Evolutionary conservation across 2,113 vertebrate species (phyloP), one percentile per base, ranked within the genome.

Genomic region (Calyptomena viridis): DNA sequence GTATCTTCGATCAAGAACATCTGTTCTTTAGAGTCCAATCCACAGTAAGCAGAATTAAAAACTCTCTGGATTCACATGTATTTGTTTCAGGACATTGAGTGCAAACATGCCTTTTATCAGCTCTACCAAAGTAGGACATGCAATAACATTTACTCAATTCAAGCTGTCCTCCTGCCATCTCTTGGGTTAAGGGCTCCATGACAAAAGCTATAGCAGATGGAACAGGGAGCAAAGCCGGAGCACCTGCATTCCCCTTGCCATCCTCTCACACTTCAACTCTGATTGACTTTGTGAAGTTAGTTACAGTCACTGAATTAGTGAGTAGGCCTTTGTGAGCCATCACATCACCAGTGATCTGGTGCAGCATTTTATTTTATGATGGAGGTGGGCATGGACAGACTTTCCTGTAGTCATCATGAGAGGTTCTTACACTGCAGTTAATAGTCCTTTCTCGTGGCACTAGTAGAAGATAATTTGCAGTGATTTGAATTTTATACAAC

Each of bases 401-500:
- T 86, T 91, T 42, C 50, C 87, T 71, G 50, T 31, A 77, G 81
- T 35, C 2, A 2, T 46, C 42, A 8, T 30, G 40, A 86, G 35
- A 84, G 22, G 42, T 19, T 91, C 27, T 78, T n/a, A 71, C 22
- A 53, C 71, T 85, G 76, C 28, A 63, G 42, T 23, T 74, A 84
- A 35, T 2, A 11, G n/a, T 67, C 33, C 67, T 74, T 74, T 94
- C 82, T 92, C 47, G 89, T 64, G 42, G 27, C 75, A 71, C 40
- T 59, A 37, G 60, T 40, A 84, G 30, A 84, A 49, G 73, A 84
- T 67, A 92, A 93, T 89, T 83, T 6, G 0, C 76, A 74, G 68
- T 63, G 50, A 35, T 77, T 47, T 90, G 73, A 69, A 84, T 85
- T 96, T 96, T 86, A 84, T n/a, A 74, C 23, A 92, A 67, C 60